phyloP scores from a whole-genome alignment of 2,113 vertebrate genomes.

The Cervus canadensis region DNA sequence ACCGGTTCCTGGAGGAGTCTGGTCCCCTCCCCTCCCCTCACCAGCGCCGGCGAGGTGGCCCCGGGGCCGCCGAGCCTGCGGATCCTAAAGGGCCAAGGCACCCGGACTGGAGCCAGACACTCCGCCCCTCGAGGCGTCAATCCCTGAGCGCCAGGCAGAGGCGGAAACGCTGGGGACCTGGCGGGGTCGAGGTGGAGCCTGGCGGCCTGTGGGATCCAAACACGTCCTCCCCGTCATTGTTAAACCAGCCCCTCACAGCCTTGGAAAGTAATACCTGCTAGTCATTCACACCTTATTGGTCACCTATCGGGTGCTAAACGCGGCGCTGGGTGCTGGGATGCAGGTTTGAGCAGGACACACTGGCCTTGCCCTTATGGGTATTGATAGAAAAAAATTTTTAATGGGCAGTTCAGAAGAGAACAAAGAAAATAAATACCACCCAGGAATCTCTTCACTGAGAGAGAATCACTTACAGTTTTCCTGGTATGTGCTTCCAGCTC shows the following conservation, averaged over 20 bases:
- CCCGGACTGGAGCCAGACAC: not conserved
- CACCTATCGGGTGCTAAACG: not conserved
- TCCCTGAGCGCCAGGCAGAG: not conserved
- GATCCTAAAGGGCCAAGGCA: not conserved
- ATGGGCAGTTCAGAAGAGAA: not conserved
- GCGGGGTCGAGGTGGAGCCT: not conserved
- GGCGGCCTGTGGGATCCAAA: not conserved
- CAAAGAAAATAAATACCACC: not conserved
- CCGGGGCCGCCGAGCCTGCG: fast-evolving
- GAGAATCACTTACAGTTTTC: not conserved
- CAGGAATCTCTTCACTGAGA: not conserved
- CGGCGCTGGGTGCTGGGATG: not conserved
- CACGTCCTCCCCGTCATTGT: not conserved
- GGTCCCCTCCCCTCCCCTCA: not conserved
- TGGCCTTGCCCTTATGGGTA: not conserved
- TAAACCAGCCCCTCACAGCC: not conserved
- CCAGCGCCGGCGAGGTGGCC: not conserved
- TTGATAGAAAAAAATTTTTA: not conserved
- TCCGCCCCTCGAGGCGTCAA: not conserved
- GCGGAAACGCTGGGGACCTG: not conserved
- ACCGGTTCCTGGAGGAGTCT: not conserved
- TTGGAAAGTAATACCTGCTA: not conserved
- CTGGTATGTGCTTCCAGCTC: not conserved
- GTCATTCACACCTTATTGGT: not conserved
- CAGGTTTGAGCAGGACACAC: not conserved